Percentiles rank a stretch among this genome's conserved stretches.
Conservation (phyloP, 2,113 vertebrate genomes). For the Mus musculus region GRCm39 chr1:168071501-168072000, state of each 20-base stretch:
- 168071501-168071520: not conserved
- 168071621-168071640: constrained; percentile 9
- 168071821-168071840: not conserved
- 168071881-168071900: not conserved
- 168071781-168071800: not conserved
- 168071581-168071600: not conserved
- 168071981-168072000: not conserved
- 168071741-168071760: not conserved
- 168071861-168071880: not conserved
- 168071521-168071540: not conserved
- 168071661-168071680: constrained; percentile 26
- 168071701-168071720: not conserved
- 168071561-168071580: not conserved
- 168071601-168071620: not conserved
- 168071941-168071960: not conserved
- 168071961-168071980: not conserved
- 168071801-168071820: not conserved
- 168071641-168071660: constrained; percentile 5
- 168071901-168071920: not conserved
- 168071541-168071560: not conserved
- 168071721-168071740: not conserved
- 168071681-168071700: not conserved
- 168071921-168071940: not conserved
- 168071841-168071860: not conserved
- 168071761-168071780: not conserved